Evolutionary conservation across 2,797 vertebrate genomes (phyloP).

Genomic region (Aratinga solstitialis): DNA sequence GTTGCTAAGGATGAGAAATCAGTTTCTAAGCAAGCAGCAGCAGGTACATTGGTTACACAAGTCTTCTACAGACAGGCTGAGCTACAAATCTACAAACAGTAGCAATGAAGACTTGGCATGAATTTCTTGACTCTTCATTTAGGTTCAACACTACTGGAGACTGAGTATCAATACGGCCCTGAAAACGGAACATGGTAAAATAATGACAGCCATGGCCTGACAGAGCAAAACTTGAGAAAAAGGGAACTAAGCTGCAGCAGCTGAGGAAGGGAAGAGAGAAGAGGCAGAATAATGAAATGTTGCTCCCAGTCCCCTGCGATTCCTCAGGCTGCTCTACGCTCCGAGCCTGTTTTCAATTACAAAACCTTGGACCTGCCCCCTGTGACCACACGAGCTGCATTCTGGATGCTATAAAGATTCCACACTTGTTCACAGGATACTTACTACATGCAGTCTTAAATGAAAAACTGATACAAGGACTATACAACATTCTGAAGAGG

Average conservation of each 20-base stretch:
- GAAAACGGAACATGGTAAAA: not conserved
- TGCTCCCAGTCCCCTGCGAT: not conserved
- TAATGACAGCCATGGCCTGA: not conserved
- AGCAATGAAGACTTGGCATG: not conserved
- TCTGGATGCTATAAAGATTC: not conserved
- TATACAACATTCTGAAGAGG: not conserved
- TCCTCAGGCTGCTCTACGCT: not conserved
- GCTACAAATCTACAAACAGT: not conserved
- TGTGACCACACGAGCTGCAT: not conserved
- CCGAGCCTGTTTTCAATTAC: not conserved
- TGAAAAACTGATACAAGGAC: not conserved
- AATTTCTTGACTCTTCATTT: not conserved
- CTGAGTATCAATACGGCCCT: not conserved
- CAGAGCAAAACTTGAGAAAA: not conserved
- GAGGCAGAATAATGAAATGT: not conserved
- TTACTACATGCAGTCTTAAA: not conserved
- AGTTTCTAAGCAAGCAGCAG: not conserved
- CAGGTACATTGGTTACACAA: not conserved
- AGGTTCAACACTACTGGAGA: not conserved
- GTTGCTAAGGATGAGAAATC: not conserved
- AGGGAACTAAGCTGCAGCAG: not conserved
- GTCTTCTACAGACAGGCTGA: not conserved
- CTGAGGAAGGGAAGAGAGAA: not conserved
- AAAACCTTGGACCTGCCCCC: not conserved
- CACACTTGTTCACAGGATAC: not conserved